Evolutionary conservation across 2,888 invertebrate genomes (phyloP), one percentile per base, ranked within the genome.

Genomic region (Drosophila pseudotakahashii): DNA sequence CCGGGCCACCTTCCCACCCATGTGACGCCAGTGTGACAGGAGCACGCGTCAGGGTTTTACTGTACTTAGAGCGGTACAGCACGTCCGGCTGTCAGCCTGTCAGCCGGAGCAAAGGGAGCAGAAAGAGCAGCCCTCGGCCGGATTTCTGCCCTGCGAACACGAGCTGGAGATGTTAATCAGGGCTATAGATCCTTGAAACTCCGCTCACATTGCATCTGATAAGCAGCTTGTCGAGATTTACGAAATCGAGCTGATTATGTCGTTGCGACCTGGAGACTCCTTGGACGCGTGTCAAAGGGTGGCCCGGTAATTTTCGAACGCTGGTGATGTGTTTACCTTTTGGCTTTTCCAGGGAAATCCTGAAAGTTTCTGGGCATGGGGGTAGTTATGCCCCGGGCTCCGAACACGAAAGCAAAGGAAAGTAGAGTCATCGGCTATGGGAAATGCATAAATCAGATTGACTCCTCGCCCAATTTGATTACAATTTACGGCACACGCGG

Each of bases 141-240:
- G 82, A 88, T 75, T 78, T 69, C 68, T 47, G 79, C 30, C 51
- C 36, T 44, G 71, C 63, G 81, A 74, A 85, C 83, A 76, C 72
- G 77, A 36, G 61, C 52, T 42, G 78, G 81, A 86, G 89, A 89
- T 89, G 87, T 84, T 87, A 88, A 89, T 89, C 89, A 84, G 53
- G 52, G 63, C 72, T 67, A 48, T 34, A 63, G 75, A 73, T 75
- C 69, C 67, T 75, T 59, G 73, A 68, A 76, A 79, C 81, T 61
- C 79, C 69, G 89, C 89, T 89, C 89, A 79, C 85, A 88, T 89
- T 90, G 86, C 89, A 89, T 80, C 83, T 74, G 87, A 89, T 89
- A 89, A 89, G 86, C 86, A 80, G 90, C 87, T 89, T 89, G 89
- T 83, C 86, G 78, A 86, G 87, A 89, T 87, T 82, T 84, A 76